Evolutionary conservation across 2,797 vertebrate species (phyloP), one percentile per base, ranked within the genome.

Genomic region (Bufotes viridis): DNA sequence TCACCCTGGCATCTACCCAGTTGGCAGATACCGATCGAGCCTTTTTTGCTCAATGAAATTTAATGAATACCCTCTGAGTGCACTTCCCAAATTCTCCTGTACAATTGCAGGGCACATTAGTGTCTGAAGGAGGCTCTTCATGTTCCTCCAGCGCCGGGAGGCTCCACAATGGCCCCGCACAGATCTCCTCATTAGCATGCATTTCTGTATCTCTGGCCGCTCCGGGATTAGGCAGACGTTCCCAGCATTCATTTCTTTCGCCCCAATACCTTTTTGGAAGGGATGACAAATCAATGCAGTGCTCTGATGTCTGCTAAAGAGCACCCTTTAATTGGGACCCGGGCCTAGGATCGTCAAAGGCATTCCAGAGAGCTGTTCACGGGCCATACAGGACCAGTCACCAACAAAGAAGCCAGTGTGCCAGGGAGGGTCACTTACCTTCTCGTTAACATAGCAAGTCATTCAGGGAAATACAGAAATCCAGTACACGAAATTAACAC

Each of bases 321-420:
- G 63, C 79, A 80, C 78, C 69, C 83, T 87, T 88, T 90, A 92
- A 90, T 90, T 91, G 90, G 90, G 67, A 67, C 34, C 55, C 63
- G 89, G 76, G 82, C 81, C 65, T 90, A 67, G 20, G 70, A 55
- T 65, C 89, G 87, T 92, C 79, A 67, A n/a, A 51, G 34, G 84
- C 78, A 90, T 91, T 89, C 90, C 91, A 34, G 63, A 85, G 70
- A 79, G 80, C 78, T 91, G 90, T 89, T 74, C 78, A 82, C 26
- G 29, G 65, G 53, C 78, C 69, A 69, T 89, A 78, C 90, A 82
- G 55, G 82, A 89, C 78, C 57, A 42, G 55, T 65, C 74, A 18
- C 53, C 85, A 55, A 92, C 90, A 91, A 91, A 89, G 51, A 15
- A 51, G 17, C 88, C 58, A 88, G 89, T 90, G 80, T 80, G 53